Evolutionary conservation across 2,113 vertebrate genomes (phyloP).

Genomic region (Tupaia tana): DNA sequence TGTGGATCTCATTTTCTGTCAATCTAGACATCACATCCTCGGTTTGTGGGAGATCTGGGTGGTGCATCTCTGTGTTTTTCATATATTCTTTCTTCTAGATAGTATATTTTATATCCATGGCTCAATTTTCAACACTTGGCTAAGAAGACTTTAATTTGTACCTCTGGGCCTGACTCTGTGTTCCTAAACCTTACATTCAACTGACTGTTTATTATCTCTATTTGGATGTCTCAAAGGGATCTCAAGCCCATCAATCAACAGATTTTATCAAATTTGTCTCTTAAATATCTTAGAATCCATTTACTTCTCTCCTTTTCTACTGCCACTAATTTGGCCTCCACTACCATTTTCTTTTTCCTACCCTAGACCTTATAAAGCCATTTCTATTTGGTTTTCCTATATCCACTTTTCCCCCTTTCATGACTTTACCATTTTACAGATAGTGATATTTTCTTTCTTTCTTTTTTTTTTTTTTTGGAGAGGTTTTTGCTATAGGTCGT

Average conservation of each 20-base stretch:
- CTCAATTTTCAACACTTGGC: constrained; percentile 11
- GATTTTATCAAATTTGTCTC: not conserved
- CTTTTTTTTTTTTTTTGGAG: too few species aligned
- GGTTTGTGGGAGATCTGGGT: not conserved
- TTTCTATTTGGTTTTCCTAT: not conserved
- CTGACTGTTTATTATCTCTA: not conserved
- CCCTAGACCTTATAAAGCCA: not conserved
- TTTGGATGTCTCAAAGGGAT: not conserved
- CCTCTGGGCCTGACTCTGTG: not conserved
- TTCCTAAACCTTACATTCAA: not conserved
- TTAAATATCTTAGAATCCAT: not conserved
- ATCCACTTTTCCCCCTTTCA: not conserved
- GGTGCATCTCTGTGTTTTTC: not conserved
- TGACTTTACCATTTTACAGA: not conserved
- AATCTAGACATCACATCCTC: not conserved
- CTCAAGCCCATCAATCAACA: not conserved
- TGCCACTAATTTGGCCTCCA: not conserved
- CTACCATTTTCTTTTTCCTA: not conserved
- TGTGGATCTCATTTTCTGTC: not conserved
- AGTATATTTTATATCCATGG: not conserved
- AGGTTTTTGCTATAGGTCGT: too few species aligned
- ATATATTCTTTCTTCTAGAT: not conserved
- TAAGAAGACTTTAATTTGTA: not conserved
- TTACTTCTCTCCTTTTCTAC: not conserved
- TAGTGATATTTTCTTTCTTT: not conserved